Evolutionary conservation across 2,797 vertebrate species (phyloP).

Genomic region (Zonotrichia albicollis): DNA sequence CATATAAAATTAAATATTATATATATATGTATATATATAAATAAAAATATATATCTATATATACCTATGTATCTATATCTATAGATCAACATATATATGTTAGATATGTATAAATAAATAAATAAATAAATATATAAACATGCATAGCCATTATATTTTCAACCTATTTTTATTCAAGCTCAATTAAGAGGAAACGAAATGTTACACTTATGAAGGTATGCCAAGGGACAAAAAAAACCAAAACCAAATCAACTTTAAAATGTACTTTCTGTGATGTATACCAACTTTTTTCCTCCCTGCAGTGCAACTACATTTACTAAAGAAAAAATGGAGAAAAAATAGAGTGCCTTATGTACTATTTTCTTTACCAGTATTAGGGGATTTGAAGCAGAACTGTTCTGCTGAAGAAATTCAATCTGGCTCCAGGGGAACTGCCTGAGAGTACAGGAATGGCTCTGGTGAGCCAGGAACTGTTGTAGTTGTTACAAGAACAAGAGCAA

Average conservation of each 20-base stretch:
- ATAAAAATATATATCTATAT: too few relatives aligned
- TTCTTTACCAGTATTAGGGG: neutral
- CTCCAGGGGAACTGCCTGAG: neutral
- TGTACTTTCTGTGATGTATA: fast-evolving
- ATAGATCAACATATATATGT: neutral
- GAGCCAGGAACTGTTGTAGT: neutral
- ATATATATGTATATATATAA: too few relatives aligned
- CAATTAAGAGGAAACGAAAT: neutral
- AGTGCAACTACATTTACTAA: neutral
- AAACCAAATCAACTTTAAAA: neutral
- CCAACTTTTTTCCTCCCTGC: neutral
- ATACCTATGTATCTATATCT: neutral
- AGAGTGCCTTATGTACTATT: neutral
- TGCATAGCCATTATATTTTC: neutral
- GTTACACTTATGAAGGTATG: neutral
- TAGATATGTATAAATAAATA: too few relatives aligned
- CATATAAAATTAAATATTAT: too few relatives aligned
- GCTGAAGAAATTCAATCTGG: neutral
- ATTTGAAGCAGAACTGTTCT: neutral
- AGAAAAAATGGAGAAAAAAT: neutral
- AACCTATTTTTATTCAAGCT: neutral
- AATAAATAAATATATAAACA: too few relatives aligned
- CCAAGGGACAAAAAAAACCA: neutral
- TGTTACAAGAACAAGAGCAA: neutral
- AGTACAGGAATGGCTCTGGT: neutral